These are phyloP conservation scores for Myotis myotis DNA, from an alignment of 2,797 vertebrate species.

Conservation along the genomic window DNA sequence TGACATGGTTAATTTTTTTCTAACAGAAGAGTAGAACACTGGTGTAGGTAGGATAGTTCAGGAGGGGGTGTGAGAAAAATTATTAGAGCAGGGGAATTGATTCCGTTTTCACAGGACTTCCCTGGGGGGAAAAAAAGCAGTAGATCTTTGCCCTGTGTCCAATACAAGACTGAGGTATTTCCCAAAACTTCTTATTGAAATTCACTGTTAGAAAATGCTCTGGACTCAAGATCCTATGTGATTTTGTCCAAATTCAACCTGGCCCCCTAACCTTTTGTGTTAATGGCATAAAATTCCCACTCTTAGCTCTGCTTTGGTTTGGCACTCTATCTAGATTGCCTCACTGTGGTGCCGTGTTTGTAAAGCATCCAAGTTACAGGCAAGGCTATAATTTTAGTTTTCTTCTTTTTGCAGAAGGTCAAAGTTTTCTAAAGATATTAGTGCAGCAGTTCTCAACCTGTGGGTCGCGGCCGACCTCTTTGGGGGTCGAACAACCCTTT, in stretches of 20 bases:
- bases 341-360: background rate
- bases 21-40: background rate
- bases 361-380: constrained; percentile 23
- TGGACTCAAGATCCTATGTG: background rate
- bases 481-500: too few species aligned
- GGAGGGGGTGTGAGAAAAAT: background rate
- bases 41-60: background rate
- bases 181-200: background rate
- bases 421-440: constrained; percentile 35
- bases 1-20: background rate
- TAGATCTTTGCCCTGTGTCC: background rate
- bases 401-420: constrained; percentile 54
- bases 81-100: background rate
- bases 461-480: too few species aligned
- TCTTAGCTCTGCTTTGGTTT: constrained; percentile 30
- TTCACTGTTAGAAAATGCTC: background rate
- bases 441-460: too few species aligned
- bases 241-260: background rate
- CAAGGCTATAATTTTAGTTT: constrained; percentile 56
- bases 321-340: constrained; percentile 19
- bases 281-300: constrained; percentile 30
- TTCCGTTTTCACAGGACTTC: background rate
- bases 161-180: background rate
- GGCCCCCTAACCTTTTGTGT: constrained; percentile 45
- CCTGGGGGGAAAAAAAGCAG: background rate